Percentiles rank a stretch among this genome's conserved stretches.
These are phyloP conservation scores for Cheiracanthium punctorium DNA, from an alignment of 2,888 invertebrate genomes.

Conservation along the genomic window DNA sequence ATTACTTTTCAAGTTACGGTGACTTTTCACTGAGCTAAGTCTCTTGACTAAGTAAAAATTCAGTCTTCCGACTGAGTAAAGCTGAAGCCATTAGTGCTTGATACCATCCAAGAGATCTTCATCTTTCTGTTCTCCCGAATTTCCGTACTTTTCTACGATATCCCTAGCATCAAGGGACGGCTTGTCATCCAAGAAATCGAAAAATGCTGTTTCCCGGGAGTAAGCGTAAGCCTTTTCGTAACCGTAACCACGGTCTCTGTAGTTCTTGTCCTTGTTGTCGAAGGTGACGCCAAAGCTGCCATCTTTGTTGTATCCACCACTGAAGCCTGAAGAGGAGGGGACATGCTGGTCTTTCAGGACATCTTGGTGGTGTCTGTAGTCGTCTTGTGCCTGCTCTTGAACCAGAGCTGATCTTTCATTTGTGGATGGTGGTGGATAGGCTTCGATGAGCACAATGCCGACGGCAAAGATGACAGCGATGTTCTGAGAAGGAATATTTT, in stretches of 20 bases:
- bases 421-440: neutral
- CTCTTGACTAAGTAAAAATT: no score
- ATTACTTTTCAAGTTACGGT: no score
- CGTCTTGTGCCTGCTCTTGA: slow-evolving; percentile 40
- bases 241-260: slow-evolving; percentile 51
- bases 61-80: no score
- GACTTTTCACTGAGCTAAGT: no score
- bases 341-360: neutral
- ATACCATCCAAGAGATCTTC: slow-evolving; percentile 21
- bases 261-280: slow-evolving; percentile 45
- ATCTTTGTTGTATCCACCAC: slow-evolving; percentile 8
- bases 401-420: slow-evolving; percentile 27
- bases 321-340: neutral
- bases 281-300: slow-evolving; percentile 39
- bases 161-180: slow-evolving; percentile 36
- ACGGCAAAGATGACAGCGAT: neutral
- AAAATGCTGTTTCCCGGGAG: slow-evolving; percentile 55
- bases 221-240: slow-evolving; percentile 67
- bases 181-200: slow-evolving; percentile 53
- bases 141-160: slow-evolving; percentile 47
- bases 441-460: neutral
- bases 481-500: neutral
- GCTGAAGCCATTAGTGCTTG: no score
- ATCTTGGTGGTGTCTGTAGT: slow-evolving; percentile 48
- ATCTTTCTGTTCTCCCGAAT: slow-evolving; percentile 1